Conservation (phyloP, 1,140 invertebrate species). For the Cyrtorhinus lividipennis region DNA sequence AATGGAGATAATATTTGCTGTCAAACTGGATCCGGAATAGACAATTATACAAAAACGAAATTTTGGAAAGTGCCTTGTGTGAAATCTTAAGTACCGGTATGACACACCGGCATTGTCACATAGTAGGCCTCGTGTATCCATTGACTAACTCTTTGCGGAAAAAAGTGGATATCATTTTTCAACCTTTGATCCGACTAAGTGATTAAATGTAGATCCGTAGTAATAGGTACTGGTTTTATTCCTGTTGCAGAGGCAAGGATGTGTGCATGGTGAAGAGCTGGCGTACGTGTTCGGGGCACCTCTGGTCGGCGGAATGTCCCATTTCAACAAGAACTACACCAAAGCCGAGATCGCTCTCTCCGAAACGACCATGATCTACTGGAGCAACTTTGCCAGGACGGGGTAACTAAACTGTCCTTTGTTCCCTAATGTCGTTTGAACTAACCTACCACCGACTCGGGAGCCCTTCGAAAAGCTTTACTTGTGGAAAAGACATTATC, state of each 20-base stretch:
- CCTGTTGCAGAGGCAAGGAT: constrained; percentile 29
- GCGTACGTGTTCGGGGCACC: constrained; percentile 40
- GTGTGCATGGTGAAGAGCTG: constrained; percentile 41
- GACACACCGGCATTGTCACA: no score
- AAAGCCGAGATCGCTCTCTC: constrained; percentile 39
- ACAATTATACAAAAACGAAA: no score
- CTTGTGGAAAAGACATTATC: neutral
- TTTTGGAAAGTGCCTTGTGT: no score
- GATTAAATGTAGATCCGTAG: neutral
- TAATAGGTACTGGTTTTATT: neutral
- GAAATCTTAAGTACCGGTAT: no score
- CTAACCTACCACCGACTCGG: no score
- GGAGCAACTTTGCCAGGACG: constrained; percentile 49
- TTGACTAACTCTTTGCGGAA: no score
- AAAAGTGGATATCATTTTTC: no score
- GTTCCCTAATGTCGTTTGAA: neutral
- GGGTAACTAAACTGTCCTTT: constrained; percentile 35
- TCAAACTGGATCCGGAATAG: no score
- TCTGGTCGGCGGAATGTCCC: constrained; percentile 29
- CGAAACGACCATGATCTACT: constrained; percentile 44
- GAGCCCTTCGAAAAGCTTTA: no score
- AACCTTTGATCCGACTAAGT: no score
- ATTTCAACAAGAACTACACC: constrained; percentile 39
- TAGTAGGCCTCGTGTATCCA: no score
- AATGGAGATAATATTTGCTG: no score